Evolutionary conservation across 1,140 invertebrate species (phyloP).

Genomic region (Riptortus pedestris): DNA sequence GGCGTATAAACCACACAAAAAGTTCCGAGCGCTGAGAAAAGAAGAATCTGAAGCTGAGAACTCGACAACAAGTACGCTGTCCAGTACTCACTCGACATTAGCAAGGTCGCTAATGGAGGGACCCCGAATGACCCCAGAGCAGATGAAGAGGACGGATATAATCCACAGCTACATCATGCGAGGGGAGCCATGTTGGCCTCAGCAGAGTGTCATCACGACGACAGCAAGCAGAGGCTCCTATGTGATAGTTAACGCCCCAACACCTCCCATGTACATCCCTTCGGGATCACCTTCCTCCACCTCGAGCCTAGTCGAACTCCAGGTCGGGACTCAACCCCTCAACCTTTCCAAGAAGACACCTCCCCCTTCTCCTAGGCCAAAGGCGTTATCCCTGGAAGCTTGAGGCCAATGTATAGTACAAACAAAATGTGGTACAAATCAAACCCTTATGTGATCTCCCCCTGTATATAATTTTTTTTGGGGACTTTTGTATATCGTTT

Average conservation of each 20-base stretch:
- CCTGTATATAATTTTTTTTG: slow-evolving; percentile 22
- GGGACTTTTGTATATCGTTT: slow-evolving; percentile 33
- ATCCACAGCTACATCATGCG: slow-evolving; percentile 83
- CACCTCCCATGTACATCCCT: slow-evolving; percentile 23
- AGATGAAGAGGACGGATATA: slow-evolving; percentile 76
- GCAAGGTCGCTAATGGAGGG: slow-evolving; percentile 80
- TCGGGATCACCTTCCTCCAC: slow-evolving; percentile 14
- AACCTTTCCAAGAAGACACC: slow-evolving; percentile 82
- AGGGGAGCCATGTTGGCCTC: slow-evolving; percentile 41
- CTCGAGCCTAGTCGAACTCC: slow-evolving; percentile 54
- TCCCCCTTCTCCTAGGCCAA: slow-evolving; percentile 53
- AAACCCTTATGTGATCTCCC: slow-evolving; percentile 33
- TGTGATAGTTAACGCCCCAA: slow-evolving; percentile 31
- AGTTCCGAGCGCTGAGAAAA: slow-evolving; percentile 73
- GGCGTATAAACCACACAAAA: slow-evolving; percentile 89
- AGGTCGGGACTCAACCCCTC: slow-evolving; percentile 70
- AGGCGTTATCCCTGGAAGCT: slow-evolving; percentile 47
- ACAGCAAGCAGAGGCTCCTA: slow-evolving; percentile 32
- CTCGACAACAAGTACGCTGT: slow-evolving; percentile 47
- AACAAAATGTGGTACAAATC: slow-evolving; percentile 34
- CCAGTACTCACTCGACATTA: slow-evolving; percentile 74
- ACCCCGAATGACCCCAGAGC: slow-evolving; percentile 75
- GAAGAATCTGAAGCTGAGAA: slow-evolving; percentile 65
- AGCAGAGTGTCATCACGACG: slow-evolving; percentile 34
- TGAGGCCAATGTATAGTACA: slow-evolving; percentile 34